phyloP scores from a whole-genome alignment of 2,888 invertebrate genomes.

The Hedya salicella region DNA sequence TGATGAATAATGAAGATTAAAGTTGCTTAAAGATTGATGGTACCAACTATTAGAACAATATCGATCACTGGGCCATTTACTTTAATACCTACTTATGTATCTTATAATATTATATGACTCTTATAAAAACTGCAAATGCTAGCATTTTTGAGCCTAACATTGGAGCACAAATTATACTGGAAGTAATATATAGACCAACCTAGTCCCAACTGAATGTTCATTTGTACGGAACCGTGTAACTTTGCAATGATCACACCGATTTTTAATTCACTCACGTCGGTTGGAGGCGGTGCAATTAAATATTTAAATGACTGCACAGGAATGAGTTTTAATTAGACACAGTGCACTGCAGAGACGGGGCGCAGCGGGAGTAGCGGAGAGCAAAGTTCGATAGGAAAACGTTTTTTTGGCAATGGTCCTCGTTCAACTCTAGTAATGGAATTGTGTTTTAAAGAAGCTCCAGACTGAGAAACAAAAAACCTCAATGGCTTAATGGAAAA shows the following conservation, averaged over 20 bases:
- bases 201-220: neutral
- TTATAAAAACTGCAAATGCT: no score
- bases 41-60: no score
- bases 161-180: no score
- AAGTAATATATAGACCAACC: no score
- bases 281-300: slow-evolving; percentile 58
- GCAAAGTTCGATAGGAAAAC: slow-evolving; percentile 29
- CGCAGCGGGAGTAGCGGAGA: slow-evolving; percentile 40
- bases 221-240: slow-evolving; percentile 1
- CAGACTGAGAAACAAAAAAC: slow-evolving; percentile 4
- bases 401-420: slow-evolving; percentile 28
- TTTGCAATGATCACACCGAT: slow-evolving; percentile 33
- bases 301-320: slow-evolving; percentile 65
- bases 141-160: no score
- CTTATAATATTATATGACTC: no score
- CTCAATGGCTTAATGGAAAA: slow-evolving; percentile 5
- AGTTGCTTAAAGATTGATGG: no score
- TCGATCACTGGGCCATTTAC: no score
- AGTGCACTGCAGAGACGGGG: slow-evolving; percentile 43
- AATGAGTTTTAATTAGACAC: slow-evolving; percentile 67
- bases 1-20: no score
- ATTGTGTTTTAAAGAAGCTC: slow-evolving; percentile 6
- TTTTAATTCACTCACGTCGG: slow-evolving; percentile 49
- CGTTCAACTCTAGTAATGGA: slow-evolving; percentile 20
- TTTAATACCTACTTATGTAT: no score